A percentile compares a stretch with the other conserved stretches of the same genome.
These are phyloP conservation scores for Montipora efflorescens DNA, from an alignment of 64 coral and sea anemone species.

Conservation along the genomic window DNA sequence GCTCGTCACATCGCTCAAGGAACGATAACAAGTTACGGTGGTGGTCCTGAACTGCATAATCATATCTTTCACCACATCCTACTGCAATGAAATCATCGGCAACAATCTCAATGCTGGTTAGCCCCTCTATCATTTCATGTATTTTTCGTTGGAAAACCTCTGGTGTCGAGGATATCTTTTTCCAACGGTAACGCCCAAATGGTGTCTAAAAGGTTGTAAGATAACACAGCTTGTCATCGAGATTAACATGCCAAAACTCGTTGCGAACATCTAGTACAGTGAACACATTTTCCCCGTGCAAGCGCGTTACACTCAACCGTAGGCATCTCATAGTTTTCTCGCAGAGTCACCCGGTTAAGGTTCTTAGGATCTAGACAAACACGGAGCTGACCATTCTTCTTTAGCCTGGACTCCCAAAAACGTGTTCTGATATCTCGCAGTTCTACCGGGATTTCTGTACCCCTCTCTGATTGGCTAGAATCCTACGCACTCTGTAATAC, in stretches of 20 bases:
- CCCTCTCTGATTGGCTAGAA: too few species aligned
- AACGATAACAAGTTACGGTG: neutral
- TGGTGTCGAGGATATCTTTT: neutral
- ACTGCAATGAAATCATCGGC: constrained; percentile 35
- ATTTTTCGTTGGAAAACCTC: constrained; percentile 17
- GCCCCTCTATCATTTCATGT: neutral
- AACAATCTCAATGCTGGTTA: constrained; percentile 14
- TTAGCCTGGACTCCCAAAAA: neutral
- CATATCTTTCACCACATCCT: neutral
- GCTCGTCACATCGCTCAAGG: neutral
- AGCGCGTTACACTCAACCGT: constrained; percentile 7
- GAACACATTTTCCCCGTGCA: constrained; percentile 22
- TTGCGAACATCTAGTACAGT: neutral
- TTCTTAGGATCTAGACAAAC: constrained; percentile 20
- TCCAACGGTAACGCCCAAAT: constrained; percentile 18
- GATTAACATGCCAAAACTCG: neutral
- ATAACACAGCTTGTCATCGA: constrained; percentile 11
- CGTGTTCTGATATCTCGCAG: too few species aligned
- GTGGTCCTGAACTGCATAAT: neutral
- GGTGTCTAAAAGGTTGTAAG: constrained; percentile 16
- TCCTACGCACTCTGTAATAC: too few species aligned
- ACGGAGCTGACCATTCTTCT: constrained; percentile 16
- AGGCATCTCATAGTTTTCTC: constrained; percentile 16
- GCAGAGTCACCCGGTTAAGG: neutral
- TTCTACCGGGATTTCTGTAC: too few species aligned